These are phyloP conservation scores for Cydia splendana DNA, from an alignment of 1,140 invertebrate genomes.

Conservation along the genomic window DNA sequence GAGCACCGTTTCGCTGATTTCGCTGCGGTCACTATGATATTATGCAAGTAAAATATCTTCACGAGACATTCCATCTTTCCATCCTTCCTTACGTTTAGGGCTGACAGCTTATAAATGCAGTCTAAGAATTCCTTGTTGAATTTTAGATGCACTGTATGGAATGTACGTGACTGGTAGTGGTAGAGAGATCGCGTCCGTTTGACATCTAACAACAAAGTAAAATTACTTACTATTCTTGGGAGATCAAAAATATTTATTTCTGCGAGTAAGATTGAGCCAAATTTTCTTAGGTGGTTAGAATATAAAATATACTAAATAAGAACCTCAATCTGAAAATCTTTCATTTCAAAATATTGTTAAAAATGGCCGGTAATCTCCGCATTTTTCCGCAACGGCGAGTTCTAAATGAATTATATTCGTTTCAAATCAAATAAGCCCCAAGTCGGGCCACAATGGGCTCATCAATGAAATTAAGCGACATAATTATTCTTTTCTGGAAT, in stretches of 20 bases:
- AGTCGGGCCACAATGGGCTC: constrained; percentile 46
- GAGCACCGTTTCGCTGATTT: neutral
- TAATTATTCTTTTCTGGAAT: constrained; percentile 61
- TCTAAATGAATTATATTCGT: constrained; percentile 56
- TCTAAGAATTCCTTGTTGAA: neutral
- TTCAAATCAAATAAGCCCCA: constrained; percentile 58
- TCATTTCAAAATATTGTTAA: constrained; percentile 18
- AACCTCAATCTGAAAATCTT: neutral
- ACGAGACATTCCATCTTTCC: constrained; percentile 7
- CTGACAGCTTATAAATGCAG: neutral
- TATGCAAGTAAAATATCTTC: neutral
- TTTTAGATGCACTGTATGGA: neutral
- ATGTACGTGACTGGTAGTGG: neutral
- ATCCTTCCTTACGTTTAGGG: constrained; percentile 28
- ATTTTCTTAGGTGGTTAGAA: too few species aligned
- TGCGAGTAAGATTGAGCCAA: too few species aligned
- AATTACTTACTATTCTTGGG: too few species aligned
- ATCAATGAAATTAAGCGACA: constrained; percentile 61
- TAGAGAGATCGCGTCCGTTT: neutral
- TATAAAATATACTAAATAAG: neutral
- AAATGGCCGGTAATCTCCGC: constrained; percentile 43
- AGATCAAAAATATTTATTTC: too few species aligned
- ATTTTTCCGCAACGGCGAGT: constrained; percentile 48
- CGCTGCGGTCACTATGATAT: neutral
- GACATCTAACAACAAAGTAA: too few species aligned